phyloP scores from a whole-genome alignment of 2,888 invertebrate genomes.

The Leptinotarsa juncta region DNA sequence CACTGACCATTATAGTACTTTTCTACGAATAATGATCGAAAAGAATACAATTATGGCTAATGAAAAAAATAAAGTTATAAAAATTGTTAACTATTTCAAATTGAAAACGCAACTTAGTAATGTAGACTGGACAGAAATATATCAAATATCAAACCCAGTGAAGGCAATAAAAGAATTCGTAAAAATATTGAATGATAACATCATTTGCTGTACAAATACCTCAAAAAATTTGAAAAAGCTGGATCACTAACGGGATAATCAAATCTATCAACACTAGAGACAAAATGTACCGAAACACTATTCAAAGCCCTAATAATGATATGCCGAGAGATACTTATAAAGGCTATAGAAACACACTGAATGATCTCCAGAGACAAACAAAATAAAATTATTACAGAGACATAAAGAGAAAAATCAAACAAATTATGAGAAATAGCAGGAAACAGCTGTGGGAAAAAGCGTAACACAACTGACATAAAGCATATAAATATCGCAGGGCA shows the following conservation, averaged over 20 bases:
- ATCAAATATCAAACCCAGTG: neutral
- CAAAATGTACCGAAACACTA: conserved; percentile 1
- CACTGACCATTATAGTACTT: neutral
- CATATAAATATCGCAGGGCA: too few relatives aligned
- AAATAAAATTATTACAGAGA: too few relatives aligned
- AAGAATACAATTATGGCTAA: neutral
- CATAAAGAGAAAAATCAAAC: too few relatives aligned
- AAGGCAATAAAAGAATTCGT: conserved; percentile 14
- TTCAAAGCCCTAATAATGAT: too few relatives aligned
- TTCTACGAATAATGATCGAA: neutral
- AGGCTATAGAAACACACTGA: too few relatives aligned
- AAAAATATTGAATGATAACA: conserved; percentile 13
- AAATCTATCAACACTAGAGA: conserved; percentile 12
- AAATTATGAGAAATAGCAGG: too few relatives aligned
- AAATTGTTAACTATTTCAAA: conserved; percentile 8
- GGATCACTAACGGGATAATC: conserved; percentile 12
- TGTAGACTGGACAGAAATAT: conserved; percentile 21
- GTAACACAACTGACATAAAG: too few relatives aligned
- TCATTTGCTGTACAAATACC: conserved; percentile 17
- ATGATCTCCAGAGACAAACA: too few relatives aligned
- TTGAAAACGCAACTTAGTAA: neutral
- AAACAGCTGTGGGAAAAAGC: too few relatives aligned
- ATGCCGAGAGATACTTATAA: too few relatives aligned
- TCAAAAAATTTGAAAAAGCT: neutral
- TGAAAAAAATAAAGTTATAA: neutral